Evolutionary conservation across 2,888 invertebrate species (phyloP).

Genomic region (Eupsilia transversa): DNA sequence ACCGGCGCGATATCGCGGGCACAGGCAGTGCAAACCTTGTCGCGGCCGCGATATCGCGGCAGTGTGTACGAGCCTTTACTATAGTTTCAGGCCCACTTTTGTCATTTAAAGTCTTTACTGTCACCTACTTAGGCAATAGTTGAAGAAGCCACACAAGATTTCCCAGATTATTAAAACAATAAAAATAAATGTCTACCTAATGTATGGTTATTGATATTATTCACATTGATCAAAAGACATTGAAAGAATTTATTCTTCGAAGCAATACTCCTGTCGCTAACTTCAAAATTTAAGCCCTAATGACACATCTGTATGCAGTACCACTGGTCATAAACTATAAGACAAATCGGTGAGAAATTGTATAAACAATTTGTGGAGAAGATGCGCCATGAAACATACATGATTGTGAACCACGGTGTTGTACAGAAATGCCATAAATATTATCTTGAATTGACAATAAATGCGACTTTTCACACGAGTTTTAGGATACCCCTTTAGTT

Average conservation of each 20-base stretch:
- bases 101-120: not conserved
- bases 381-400: constrained; percentile 58
- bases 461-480: constrained; percentile 4
- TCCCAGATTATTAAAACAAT: not conserved
- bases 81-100: not conserved
- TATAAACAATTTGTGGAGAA: constrained; percentile 51
- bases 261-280: not conserved
- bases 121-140: not conserved
- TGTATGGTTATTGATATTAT: not conserved
- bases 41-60: too few species aligned
- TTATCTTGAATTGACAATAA: constrained; percentile 28
- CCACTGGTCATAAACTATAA: constrained; percentile 47
- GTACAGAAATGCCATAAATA: constrained; percentile 42
- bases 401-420: constrained; percentile 29
- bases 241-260: constrained; percentile 26
- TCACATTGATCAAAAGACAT: constrained; percentile 14
- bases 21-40: too few species aligned
- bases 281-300: constrained; percentile 41
- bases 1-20: too few species aligned
- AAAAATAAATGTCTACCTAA: not conserved
- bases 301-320: constrained; percentile 51
- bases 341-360: constrained; percentile 58
- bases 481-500: not conserved
- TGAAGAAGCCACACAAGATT: not conserved
- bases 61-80: too few species aligned